phyloP scores from a whole-genome alignment of 1,140 invertebrate genomes.

The Camponotus vicinus region DNA sequence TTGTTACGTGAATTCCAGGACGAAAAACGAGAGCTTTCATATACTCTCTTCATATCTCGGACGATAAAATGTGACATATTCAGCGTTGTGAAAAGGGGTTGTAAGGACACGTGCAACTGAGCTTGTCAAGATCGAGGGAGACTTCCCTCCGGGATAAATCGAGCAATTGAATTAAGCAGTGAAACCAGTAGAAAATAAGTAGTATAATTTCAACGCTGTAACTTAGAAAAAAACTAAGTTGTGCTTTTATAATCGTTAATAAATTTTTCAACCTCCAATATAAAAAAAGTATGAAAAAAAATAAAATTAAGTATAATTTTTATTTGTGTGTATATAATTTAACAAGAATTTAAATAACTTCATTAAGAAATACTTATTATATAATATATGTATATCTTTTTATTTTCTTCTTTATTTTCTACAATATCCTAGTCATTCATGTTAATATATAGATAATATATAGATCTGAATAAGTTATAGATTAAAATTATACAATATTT shows the following conservation, averaged over 20 bases:
- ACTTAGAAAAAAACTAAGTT: neutral
- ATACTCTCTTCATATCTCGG: conserved; percentile 16
- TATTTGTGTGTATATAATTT: neutral
- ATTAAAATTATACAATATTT: too few relatives aligned
- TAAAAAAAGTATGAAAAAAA: neutral
- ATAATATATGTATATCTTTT: neutral
- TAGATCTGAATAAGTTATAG: too few relatives aligned
- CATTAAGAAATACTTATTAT: neutral
- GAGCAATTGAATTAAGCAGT: neutral
- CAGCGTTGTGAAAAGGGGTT: conserved; percentile 11
- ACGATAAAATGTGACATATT: conserved; percentile 63
- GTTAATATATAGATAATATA: too few relatives aligned
- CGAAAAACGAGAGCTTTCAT: conserved; percentile 31
- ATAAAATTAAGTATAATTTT: conserved; percentile 3
- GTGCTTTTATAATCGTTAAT: neutral
- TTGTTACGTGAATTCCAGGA: conserved; percentile 28
- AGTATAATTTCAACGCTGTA: neutral
- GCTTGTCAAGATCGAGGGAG: conserved; percentile 38
- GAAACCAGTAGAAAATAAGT: neutral
- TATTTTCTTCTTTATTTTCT: neutral
- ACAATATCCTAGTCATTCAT: too few relatives aligned
- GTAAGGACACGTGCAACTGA: conserved; percentile 42
- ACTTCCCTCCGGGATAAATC: conserved; percentile 3
- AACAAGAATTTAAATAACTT: neutral
- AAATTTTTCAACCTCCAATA: neutral